Evolutionary conservation across 2,797 vertebrate species (phyloP), one percentile per base, ranked within the genome.

Genomic region (Poecilia picta): DNA sequence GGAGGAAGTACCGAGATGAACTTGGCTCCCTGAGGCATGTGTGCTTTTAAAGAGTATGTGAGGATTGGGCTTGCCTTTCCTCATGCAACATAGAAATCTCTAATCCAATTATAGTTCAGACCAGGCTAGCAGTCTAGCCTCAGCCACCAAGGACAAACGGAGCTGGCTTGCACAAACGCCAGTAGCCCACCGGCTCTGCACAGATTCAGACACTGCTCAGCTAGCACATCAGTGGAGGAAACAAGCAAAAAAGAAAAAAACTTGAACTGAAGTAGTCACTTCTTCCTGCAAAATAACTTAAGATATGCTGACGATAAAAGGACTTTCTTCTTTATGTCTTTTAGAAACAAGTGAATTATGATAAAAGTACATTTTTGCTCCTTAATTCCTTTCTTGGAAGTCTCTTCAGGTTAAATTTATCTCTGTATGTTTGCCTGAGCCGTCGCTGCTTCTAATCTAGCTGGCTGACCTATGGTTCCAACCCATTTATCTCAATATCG

Each of bases 101-200:
- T 94, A 94, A 95, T 95, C 94, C 93, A 94, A 94, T 95, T 94
- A 94, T 66, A 86, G 81, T 75, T 81, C 87, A 88, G 91, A 91
- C 89, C 90, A 87, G 91, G 87, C 90, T 83, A 51, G 86, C 72
- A 33, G 89, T 85, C 86, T 79, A 86, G 89, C 89, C 82, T 86
- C 87, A 87, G 85, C 87, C 88, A 70, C 85, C 91, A 92, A 92
- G 90, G 92, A 89, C 93, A 93, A 90, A 92, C 80, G 86, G 36
- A 59, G 83, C 80, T 80, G 84, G 85, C 81, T 92, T 66, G 79
- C 66, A 74, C 83, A 41, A 25, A 66, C 5, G 53, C 80, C 77
- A 76, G 76, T 71, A 87, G 89, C 89, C 88, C 87, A 84, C 85
- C 77, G 12, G 84, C 87, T 88, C 81, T 79, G 81, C 74, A 80